Evolutionary conservation across 1,140 invertebrate genomes (phyloP).

Genomic region (Orius laevigatus): DNA sequence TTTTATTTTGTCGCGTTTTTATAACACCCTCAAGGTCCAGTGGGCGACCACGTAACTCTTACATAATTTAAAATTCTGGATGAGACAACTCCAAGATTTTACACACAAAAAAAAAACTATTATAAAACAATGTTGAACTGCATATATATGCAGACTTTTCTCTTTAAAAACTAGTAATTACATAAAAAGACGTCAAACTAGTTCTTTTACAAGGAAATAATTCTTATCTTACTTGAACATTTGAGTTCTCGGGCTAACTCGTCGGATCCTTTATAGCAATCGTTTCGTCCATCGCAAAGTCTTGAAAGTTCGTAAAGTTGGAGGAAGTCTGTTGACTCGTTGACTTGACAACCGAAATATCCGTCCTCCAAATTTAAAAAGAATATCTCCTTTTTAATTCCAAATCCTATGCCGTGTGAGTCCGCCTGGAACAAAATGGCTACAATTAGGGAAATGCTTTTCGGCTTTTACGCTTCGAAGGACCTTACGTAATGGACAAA

Average conservation of each 20-base stretch:
- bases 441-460: slow-evolving; percentile 1
- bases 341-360: slow-evolving; percentile 93
- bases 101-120: too few species aligned
- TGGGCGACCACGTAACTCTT: too few species aligned
- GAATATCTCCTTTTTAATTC: slow-evolving; percentile 78
- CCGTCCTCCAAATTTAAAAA: slow-evolving; percentile 92
- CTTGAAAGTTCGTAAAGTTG: slow-evolving; percentile 88
- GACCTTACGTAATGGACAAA: neutral
- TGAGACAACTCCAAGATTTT: too few species aligned
- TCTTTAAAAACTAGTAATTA: too few species aligned
- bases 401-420: slow-evolving; percentile 58
- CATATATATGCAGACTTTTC: too few species aligned
- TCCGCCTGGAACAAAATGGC: slow-evolving; percentile 42
- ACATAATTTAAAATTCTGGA: too few species aligned
- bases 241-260: slow-evolving; percentile 77
- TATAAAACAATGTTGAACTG: too few species aligned
- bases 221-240: slow-evolving; percentile 62
- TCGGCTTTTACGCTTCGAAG: too few species aligned
- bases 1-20: too few species aligned
- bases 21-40: too few species aligned
- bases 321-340: slow-evolving; percentile 83
- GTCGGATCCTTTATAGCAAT: slow-evolving; percentile 83
- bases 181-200: too few species aligned
- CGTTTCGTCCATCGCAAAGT: slow-evolving; percentile 74
- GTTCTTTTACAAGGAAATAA: neutral